A percentile compares a stretch with the other conserved stretches of the same genome.
phyloP scores from a whole-genome alignment of 2,113 vertebrate genomes.

The Tetrao urogallus region DNA sequence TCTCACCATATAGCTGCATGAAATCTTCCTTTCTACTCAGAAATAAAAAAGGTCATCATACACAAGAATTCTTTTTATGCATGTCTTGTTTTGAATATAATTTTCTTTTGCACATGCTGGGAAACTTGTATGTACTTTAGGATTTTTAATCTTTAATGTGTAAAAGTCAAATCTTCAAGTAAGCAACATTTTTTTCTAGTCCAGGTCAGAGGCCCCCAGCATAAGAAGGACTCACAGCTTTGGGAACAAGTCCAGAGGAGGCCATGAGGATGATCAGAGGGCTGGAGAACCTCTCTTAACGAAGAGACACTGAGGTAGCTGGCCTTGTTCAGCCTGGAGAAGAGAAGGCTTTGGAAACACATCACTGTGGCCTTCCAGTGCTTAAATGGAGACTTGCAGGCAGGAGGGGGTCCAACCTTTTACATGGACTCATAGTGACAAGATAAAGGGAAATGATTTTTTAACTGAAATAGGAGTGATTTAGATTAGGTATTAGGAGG shows the following conservation, averaged over 20 bases:
- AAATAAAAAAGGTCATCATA: neutral
- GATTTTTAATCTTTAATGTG: neutral
- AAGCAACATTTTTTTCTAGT: neutral
- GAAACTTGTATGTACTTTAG: neutral
- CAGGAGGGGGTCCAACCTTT: no score
- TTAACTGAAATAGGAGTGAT: no score
- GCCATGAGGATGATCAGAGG: no score
- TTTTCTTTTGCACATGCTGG: neutral
- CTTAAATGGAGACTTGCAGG: no score
- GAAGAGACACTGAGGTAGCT: no score
- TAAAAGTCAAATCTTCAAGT: neutral
- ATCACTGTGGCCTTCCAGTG: no score
- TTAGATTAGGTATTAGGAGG: no score
- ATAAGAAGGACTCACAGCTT: neutral
- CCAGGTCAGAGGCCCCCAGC: neutral
- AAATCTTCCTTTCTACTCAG: neutral
- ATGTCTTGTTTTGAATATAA: neutral
- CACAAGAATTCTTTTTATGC: neutral
- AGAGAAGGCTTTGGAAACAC: no score
- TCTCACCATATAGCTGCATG: neutral
- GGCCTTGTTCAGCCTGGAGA: no score
- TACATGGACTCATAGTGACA: no score
- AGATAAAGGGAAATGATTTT: no score
- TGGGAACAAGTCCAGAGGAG: neutral
- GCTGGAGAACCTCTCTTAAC: no score